Percentiles rank a stretch among this genome's conserved stretches.
Conservation (phyloP, 2,888 invertebrate genomes). For the Heliothis peltigera region DNA sequence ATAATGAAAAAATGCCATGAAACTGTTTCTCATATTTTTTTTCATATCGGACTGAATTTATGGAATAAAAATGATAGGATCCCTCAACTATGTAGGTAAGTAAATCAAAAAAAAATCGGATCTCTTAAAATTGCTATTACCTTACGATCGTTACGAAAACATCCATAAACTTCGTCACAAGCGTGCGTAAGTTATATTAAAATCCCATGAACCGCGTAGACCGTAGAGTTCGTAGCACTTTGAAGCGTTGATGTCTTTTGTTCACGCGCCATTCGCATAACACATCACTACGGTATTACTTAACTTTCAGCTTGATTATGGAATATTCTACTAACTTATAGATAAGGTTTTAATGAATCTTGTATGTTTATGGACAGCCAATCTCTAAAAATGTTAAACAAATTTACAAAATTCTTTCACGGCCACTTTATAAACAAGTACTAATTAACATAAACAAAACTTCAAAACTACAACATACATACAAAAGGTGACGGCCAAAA, state of each 20-base stretch:
- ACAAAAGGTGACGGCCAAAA: slow-evolving; percentile 54
- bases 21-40: too few relatives aligned
- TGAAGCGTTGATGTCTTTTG: slow-evolving; percentile 65
- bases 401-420: too few relatives aligned
- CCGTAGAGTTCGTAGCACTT: slow-evolving; percentile 50
- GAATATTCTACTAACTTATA: neutral
- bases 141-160: neutral
- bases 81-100: too few relatives aligned
- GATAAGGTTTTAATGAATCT: too few relatives aligned
- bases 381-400: too few relatives aligned
- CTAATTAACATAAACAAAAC: slow-evolving; percentile 26
- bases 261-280: slow-evolving; percentile 38
- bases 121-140: neutral
- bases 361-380: too few relatives aligned
- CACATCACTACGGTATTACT: slow-evolving; percentile 8
- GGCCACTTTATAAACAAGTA: neutral
- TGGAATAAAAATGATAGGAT: too few relatives aligned
- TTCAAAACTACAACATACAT: slow-evolving; percentile 14
- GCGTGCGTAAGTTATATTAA: slow-evolving; percentile 7
- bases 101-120: neutral
- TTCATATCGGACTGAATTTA: too few relatives aligned
- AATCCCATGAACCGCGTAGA: slow-evolving; percentile 31
- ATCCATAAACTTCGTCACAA: neutral
- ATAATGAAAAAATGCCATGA: too few relatives aligned
- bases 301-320: neutral